Conservation (phyloP, 2,888 invertebrate species). For the Megastigmus dorsalis region DNA sequence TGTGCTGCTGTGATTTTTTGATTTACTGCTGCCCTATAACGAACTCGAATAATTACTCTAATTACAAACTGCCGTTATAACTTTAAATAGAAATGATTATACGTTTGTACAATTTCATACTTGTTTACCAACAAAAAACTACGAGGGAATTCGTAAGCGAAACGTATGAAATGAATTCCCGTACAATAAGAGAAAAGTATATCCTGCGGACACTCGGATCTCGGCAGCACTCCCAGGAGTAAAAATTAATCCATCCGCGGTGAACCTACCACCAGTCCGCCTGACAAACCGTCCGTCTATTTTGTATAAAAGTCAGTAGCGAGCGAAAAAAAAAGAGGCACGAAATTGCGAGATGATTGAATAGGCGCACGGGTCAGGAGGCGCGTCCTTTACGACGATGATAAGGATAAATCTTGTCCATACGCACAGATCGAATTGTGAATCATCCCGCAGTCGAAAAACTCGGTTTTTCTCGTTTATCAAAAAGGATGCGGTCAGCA, state of each 20-base stretch:
- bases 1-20: no score
- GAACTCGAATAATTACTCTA: no score
- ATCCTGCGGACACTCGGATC: no score
- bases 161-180: no score
- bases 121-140: no score
- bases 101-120: no score
- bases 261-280: constrained; percentile 25
- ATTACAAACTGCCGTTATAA: no score
- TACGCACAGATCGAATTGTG: constrained; percentile 6
- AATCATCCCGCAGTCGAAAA: not conserved
- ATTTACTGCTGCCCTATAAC: no score
- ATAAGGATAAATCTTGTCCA: constrained; percentile 44
- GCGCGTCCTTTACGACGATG: constrained; percentile 23
- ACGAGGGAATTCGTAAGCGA: no score
- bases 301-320: constrained; percentile 53
- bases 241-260: constrained; percentile 60
- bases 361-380: constrained; percentile 19
- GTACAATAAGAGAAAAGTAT: no score
- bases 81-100: no score
- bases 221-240: constrained; percentile 61
- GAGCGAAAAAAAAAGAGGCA: constrained; percentile 52
- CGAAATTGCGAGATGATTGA: constrained; percentile 46
- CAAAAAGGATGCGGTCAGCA: constrained; percentile 59
- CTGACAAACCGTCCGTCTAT: not conserved
- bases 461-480: constrained; percentile 31